phyloP scores from a whole-genome alignment of 1,140 invertebrate species.

The Apis cerana region DNA sequence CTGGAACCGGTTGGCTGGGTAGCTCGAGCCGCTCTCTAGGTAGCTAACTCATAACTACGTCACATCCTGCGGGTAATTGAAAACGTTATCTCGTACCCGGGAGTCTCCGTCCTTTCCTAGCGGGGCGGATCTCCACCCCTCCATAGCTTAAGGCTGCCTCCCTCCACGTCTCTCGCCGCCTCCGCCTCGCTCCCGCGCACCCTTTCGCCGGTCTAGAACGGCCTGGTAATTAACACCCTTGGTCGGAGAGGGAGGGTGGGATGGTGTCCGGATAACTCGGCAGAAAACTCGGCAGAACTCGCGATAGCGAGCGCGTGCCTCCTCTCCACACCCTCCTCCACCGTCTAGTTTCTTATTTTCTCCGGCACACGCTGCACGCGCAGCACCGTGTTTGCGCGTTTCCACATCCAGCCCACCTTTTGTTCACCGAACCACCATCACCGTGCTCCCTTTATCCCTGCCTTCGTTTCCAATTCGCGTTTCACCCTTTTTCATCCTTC shows the following conservation, averaged over 20 bases:
- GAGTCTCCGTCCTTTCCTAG: slow-evolving; percentile 70
- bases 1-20: slow-evolving; percentile 68
- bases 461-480: slow-evolving; percentile 18
- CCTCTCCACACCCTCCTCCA: not conserved
- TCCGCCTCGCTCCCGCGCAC: slow-evolving; percentile 15
- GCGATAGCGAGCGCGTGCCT: slow-evolving; percentile 63
- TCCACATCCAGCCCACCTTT: not conserved
- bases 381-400: not conserved
- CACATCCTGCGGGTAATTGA: slow-evolving; percentile 82
- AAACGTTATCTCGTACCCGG: slow-evolving; percentile 80
- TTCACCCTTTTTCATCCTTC: slow-evolving; percentile 38
- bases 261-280: slow-evolving; percentile 68
- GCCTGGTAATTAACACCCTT: slow-evolving; percentile 77
- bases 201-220: slow-evolving; percentile 55
- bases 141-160: slow-evolving; percentile 61
- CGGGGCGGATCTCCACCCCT: slow-evolving; percentile 34
- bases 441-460: not conserved
- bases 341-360: slow-evolving; percentile 46
- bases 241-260: slow-evolving; percentile 4
- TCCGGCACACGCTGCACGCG: not conserved
- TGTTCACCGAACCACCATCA: not conserved
- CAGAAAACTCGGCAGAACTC: slow-evolving; percentile 76
- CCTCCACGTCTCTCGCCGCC: slow-evolving; percentile 8
- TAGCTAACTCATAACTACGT: slow-evolving; percentile 81
- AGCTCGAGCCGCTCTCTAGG: slow-evolving; percentile 68